phyloP scores from a whole-genome alignment of 2,888 invertebrate species.

The Calliopum simillimum region DNA sequence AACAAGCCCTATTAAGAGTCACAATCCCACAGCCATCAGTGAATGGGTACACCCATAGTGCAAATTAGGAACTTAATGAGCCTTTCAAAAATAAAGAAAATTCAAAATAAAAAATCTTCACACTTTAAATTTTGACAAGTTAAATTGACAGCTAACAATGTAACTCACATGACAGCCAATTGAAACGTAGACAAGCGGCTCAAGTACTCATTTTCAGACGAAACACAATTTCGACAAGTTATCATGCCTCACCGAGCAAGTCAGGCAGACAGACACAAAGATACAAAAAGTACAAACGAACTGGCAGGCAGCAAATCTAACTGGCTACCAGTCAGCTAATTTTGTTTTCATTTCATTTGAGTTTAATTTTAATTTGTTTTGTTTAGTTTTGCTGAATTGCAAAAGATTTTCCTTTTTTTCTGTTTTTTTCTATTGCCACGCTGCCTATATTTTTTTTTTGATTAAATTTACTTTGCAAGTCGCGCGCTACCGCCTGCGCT shows the following conservation, averaged over 20 bases:
- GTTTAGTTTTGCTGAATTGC: background rate
- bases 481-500: background rate
- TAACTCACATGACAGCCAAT: constrained; percentile 14
- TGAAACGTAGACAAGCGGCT: background rate
- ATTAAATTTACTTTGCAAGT: constrained; percentile 12
- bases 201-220: background rate
- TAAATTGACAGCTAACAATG: constrained; percentile 1
- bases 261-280: background rate
- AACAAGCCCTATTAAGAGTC: too few relatives aligned
- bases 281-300: constrained; percentile 10
- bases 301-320: background rate
- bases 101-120: background rate
- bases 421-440: background rate
- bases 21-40: too few relatives aligned
- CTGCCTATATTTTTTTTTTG: constrained; percentile 6
- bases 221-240: constrained; percentile 3
- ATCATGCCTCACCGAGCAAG: background rate
- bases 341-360: constrained; percentile 15
- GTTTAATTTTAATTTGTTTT: background rate
- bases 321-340: background rate
- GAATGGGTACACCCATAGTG: too few relatives aligned
- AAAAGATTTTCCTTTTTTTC: background rate
- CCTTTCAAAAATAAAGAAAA: background rate
- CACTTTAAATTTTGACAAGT: background rate
- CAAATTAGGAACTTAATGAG: too few relatives aligned